These are phyloP conservation scores for Alcis repandata DNA, from an alignment of 2,888 invertebrate genomes.

Conservation along the genomic window DNA sequence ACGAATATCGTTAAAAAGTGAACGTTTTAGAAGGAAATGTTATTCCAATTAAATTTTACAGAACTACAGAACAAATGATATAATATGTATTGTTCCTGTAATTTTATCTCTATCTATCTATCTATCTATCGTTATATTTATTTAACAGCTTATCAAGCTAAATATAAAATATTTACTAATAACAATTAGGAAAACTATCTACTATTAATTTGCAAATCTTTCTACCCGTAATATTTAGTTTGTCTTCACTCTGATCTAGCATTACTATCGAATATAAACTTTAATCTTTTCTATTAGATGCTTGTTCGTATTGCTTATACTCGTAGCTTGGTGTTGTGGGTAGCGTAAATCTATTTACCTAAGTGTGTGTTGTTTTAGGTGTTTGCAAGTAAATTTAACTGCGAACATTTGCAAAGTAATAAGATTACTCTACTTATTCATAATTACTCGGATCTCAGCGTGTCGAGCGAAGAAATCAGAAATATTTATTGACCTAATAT, in stretches of 20 bases:
- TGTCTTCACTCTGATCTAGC: background rate
- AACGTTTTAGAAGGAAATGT: background rate
- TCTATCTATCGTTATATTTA: too few relatives aligned
- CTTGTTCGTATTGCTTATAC: slow-evolving; percentile 5
- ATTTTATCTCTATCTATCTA: too few relatives aligned
- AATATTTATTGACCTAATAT: too few relatives aligned
- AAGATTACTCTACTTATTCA: too few relatives aligned
- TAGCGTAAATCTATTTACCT: slow-evolving; percentile 2
- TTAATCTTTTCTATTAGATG: background rate
- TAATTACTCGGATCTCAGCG: too few relatives aligned
- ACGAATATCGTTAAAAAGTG: background rate
- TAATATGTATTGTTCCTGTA: too few relatives aligned
- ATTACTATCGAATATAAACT: background rate
- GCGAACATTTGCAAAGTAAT: slow-evolving; percentile 37
- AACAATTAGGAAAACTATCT: too few relatives aligned
- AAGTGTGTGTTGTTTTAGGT: slow-evolving; percentile 34
- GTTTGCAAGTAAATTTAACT: slow-evolving; percentile 48
- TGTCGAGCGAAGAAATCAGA: too few relatives aligned
- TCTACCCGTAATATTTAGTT: too few relatives aligned
- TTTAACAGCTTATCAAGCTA: too few relatives aligned
- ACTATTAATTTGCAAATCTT: too few relatives aligned
- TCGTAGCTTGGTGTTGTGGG: slow-evolving; percentile 1
- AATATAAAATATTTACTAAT: too few relatives aligned
- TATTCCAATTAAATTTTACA: background rate
- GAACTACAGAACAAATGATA: background rate